Base-by-base conservation (phyloP, 2,113 vertebrate genomes). In the Dromas ardeola region DNA sequence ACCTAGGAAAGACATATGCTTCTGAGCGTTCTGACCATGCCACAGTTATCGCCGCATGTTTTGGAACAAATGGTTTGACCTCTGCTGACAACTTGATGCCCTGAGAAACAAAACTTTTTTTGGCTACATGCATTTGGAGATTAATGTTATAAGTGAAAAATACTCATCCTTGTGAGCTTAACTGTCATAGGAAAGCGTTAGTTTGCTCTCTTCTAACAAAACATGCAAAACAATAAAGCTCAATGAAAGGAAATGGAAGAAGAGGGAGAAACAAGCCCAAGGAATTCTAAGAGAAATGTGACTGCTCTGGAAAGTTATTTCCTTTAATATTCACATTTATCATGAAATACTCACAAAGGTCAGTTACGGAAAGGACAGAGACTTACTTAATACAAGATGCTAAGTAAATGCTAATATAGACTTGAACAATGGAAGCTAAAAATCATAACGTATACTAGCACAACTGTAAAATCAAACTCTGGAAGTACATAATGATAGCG, bases 21-120 rank as follows among this genome's bases (percentile, higher is more conserved):
- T 97, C 98, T 84, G 97, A 97, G 70, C 98, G 85, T 78, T 98
- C 98, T 95, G 97, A 86, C 98, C 97, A 98, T 32, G 95, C 63
- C 93, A 96, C 88, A 61, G 88, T 74, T 87, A 97, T 95, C 17
- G 82, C 92, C 13, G 40, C 85, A 89, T 97, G 97, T 86, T 97
- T 98, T 92, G 98, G 98, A 62, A 98, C 96, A 98, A 98, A 98
- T 1, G 98, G 98, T 96, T 98, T 97, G 95, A 98, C 98, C 95
- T 98, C 98, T 94, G 98, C 97, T 97, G 98, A 98, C 92, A 98
- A 97, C 96, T 94, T 97, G 96, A 97, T 88, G 90, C 89, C 97
- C 98, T 98, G 83, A 94, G 92, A 95, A 95, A 87, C 84, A 97
- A 97, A 97, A 95, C 0, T 8, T 7, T 30, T 86, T 96, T 93